Conservation (phyloP, 2,888 invertebrate genomes). For the Euphydryas editha region DNA sequence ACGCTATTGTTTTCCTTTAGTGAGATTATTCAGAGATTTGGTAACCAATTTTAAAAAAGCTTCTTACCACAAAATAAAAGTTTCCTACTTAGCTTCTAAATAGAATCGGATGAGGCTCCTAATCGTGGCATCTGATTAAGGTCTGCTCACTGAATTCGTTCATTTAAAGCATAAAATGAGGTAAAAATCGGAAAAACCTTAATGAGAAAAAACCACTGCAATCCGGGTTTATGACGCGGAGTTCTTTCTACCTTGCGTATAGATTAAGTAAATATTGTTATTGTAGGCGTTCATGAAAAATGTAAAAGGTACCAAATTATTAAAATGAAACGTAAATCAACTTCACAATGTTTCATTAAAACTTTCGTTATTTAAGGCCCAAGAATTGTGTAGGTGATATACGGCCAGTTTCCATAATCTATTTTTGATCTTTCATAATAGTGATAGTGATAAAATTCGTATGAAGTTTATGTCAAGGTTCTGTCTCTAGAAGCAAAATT, state of each 20-base stretch:
- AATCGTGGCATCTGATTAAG: conserved; percentile 69
- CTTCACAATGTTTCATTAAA: no score
- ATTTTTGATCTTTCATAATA: no score
- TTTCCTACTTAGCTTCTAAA: conserved; percentile 69
- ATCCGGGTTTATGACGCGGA: conserved; percentile 7
- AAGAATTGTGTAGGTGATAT: no score
- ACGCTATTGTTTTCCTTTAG: conserved; percentile 31
- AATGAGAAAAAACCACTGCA: conserved; percentile 26
- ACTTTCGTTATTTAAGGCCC: no score
- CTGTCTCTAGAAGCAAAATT: no score
- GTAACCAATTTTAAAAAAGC: conserved; percentile 62
- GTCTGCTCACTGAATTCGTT: conserved; percentile 69
- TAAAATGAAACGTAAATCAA: no score
- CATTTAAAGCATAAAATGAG: conserved; percentile 71
- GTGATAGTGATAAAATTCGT: no score
- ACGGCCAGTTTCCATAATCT: no score
- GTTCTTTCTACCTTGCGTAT: conserved; percentile 9
- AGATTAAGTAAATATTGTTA: neutral
- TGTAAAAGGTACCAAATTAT: no score
- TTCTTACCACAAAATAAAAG: conserved; percentile 69
- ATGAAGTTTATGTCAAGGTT: no score
- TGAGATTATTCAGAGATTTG: conserved; percentile 44
- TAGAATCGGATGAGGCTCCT: conserved; percentile 71
- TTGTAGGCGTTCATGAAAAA: neutral
- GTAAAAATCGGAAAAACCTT: conserved; percentile 43